Evolutionary conservation across 1,140 invertebrate genomes (phyloP).

Genomic region (Trichogramma pretiosum): DNA sequence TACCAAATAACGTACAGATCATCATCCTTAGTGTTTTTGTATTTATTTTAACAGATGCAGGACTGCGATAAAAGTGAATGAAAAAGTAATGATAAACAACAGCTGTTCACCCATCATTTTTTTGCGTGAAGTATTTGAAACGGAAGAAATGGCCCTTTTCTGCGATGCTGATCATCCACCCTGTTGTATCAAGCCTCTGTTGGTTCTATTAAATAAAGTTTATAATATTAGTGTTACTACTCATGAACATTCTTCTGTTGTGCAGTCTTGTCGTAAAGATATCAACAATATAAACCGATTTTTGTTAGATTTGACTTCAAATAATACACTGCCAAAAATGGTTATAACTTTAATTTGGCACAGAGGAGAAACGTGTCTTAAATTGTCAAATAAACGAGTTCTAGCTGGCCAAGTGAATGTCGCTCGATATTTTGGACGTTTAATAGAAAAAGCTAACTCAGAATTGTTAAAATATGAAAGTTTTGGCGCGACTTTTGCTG

Average conservation of each 20-base stretch:
- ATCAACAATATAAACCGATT: no score
- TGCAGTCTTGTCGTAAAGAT: neutral
- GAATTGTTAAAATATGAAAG: constrained; percentile 40
- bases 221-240: constrained; percentile 28
- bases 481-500: constrained; percentile 31
- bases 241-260: constrained; percentile 43
- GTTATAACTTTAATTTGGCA: constrained; percentile 47
- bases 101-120: no score
- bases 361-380: constrained; percentile 28
- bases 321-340: constrained; percentile 19
- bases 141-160: constrained; percentile 39
- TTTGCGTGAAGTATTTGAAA: no score
- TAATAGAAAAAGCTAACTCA: constrained; percentile 35
- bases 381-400: constrained; percentile 29
- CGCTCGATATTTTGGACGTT: constrained; percentile 45
- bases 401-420: constrained; percentile 48
- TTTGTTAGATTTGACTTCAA: constrained; percentile 12
- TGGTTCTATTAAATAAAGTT: constrained; percentile 28
- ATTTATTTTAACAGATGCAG: no score
- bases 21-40: no score
- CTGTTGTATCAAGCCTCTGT: constrained; percentile 40
- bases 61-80: no score
- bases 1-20: no score
- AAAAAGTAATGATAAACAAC: no score
- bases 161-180: constrained; percentile 45